These are phyloP conservation scores for Cyclargus thomasi DNA, from an alignment of 1,140 invertebrate genomes.

Conservation along the genomic window DNA sequence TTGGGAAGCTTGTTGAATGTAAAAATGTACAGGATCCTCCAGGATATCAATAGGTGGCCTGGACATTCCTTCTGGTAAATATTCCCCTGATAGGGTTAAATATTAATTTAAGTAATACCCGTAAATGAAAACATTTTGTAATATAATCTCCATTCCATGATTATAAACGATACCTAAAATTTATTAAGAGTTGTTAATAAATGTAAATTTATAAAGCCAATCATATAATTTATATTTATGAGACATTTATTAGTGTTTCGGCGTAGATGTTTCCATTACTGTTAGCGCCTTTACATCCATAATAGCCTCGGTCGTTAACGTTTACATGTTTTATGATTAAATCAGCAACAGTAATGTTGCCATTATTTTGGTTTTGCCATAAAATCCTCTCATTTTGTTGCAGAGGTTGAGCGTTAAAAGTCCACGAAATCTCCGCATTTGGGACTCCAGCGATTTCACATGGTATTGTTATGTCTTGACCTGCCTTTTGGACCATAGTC, in stretches of 20 bases:
- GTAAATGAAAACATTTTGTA: no score
- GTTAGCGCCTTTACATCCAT: slow-evolving; percentile 45
- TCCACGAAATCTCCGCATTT: slow-evolving; percentile 34
- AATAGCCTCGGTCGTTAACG: slow-evolving; percentile 44
- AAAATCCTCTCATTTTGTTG: slow-evolving; percentile 20
- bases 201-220: neutral
- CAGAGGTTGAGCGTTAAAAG: slow-evolving; percentile 39
- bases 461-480: slow-evolving; percentile 40
- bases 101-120: no score
- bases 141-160: no score
- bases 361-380: slow-evolving; percentile 4
- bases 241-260: slow-evolving; percentile 31
- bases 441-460: slow-evolving; percentile 39
- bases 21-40: no score
- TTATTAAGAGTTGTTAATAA: no score
- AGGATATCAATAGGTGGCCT: no score
- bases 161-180: no score
- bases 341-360: slow-evolving; percentile 28
- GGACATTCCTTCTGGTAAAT: no score
- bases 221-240: slow-evolving; percentile 14
- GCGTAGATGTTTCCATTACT: slow-evolving; percentile 38
- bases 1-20: no score
- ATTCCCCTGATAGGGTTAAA: no score
- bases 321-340: slow-evolving; percentile 38
- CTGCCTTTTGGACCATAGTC: slow-evolving; percentile 27